Base-by-base conservation (phyloP, 2,888 invertebrate species). In the Blomia tropicalis region DNA sequence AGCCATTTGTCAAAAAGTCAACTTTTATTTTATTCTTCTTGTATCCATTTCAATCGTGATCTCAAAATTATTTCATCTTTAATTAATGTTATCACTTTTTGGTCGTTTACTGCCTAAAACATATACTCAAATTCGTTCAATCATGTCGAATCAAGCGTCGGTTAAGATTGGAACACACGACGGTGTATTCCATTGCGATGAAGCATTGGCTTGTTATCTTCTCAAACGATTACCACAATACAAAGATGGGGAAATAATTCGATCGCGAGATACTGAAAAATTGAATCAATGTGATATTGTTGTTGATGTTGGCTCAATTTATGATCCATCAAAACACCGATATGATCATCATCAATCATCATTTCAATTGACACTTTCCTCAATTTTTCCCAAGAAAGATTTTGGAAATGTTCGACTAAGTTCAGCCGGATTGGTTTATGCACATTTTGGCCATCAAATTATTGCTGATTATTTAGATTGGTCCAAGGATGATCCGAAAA, bases 281-380 rank as follows among this genome's bases (percentile, higher is more conserved):
- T 77, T 96, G 60, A 80, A 82, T 0, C 79, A 79, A 1, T 95
- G 95, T 75, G 89, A 95, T 71, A 82, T 96, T 67, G 89, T 98
- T 0, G 84, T 98, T 0, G 96, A 98, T 76, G 93, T 96, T 3
- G 96, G 96, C 2, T 85, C 82, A 1, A 79, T 79, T 19, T 98
- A 85, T 73, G 81, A 93, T 73, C 84, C 84, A 61, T 75, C 76
- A 0, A 81, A 73, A 63, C 80, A 83, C 65, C 78, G 85, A 66
- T 98, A 85, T 74, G 98, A 98, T 73, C 98, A 98, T 74, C 98
- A 98, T 73, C 96, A 98, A 75, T 80, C 82, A 63, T 79, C 79
- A 22, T 88, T 88, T 70, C 75, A 75, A 44, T 80, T 83, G 53
- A 82, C 83, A 0, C 75, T 87, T 43, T 81, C 81, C 65, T 77